Evolutionary conservation across 2,113 vertebrate genomes (phyloP), one percentile per base, ranked within the genome.

Genomic region (Sclerurus mexicanus): DNA sequence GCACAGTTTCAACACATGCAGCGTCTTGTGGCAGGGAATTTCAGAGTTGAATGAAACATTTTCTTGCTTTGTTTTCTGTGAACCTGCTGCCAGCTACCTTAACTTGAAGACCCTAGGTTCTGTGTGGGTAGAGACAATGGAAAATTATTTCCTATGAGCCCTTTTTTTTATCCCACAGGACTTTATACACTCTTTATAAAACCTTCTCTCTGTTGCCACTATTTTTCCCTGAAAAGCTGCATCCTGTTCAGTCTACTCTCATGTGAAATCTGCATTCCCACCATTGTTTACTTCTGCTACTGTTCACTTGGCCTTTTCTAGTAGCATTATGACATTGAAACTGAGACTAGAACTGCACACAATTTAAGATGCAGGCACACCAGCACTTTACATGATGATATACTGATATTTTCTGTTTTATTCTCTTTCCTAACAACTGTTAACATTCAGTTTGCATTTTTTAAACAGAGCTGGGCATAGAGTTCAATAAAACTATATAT

Each of bases 401-500:
- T 20, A 75, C 78, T 22, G 4, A 12, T 64, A 60, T 77, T 93
- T 86, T 80, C 47, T 71, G 4, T 12, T 77, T 74, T 71, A 75
- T 77, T 83, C 31, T 66, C 17, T 90, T 90, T 74, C 15, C 22
- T 80, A 81, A 71, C 9, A 52, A 63, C 67, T 49, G 22, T 91
- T 67, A 71, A 63, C 66, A 86, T 40, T 92, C 44, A 31, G 33
- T 77, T 92, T 63, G 21, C 55, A 35, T 62, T 84, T 71, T 84
- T 90, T 91, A 69, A 67, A 30, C 46, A 39, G 12, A 78, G 21
- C 14, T 55, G 33, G 39, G 10, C 50, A 81, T 23, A 0, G 2
- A 94, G 63, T 59, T 86, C 83, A 90, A 81, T 84, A 84, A 90
- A 88, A 50, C 46, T 77, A 27, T 15, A 7, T 56, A 81, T 88